Evolutionary conservation across 2,888 invertebrate genomes (phyloP).

Genomic region (Cephus pygmeus): DNA sequence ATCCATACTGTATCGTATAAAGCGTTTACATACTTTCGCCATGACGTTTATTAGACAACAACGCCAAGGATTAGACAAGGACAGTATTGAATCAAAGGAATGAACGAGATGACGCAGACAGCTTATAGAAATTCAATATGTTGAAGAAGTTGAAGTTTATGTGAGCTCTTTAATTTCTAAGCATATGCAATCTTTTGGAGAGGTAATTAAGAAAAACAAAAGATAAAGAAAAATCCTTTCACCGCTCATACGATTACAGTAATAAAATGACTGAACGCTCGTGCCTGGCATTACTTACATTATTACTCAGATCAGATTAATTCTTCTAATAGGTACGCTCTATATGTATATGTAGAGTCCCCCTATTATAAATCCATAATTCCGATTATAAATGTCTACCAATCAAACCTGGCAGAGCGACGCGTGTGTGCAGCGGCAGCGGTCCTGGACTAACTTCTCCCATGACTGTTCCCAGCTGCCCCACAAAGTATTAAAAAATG

Average conservation of each 20-base stretch:
- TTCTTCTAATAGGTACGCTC: neutral
- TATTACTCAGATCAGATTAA: neutral
- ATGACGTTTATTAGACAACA: neutral
- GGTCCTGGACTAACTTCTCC: conserved; percentile 63
- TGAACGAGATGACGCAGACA: neutral
- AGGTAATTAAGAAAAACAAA: neutral
- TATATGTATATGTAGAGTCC: neutral
- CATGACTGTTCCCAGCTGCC: conserved; percentile 60
- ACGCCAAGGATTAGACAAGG: neutral
- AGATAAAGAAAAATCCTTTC: neutral
- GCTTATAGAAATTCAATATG: neutral
- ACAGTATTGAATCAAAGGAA: neutral
- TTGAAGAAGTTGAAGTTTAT: neutral
- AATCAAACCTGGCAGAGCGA: conserved; percentile 73
- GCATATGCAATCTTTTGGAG: neutral
- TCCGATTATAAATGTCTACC: conserved; percentile 70
- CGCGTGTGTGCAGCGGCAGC: conserved; percentile 73
- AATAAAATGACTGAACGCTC: neutral
- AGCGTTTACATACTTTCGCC: neutral
- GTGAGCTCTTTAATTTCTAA: neutral
- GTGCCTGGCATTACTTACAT: neutral
- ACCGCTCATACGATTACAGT: neutral
- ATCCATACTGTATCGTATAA: neutral
- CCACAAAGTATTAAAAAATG: conserved; percentile 56
- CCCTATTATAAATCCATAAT: conserved; percentile 3